Percentiles rank a stretch among this genome's conserved stretches.
Evolutionary conservation across 2,113 vertebrate genomes (phyloP).

Genomic region (Pterocles gutturalis): DNA sequence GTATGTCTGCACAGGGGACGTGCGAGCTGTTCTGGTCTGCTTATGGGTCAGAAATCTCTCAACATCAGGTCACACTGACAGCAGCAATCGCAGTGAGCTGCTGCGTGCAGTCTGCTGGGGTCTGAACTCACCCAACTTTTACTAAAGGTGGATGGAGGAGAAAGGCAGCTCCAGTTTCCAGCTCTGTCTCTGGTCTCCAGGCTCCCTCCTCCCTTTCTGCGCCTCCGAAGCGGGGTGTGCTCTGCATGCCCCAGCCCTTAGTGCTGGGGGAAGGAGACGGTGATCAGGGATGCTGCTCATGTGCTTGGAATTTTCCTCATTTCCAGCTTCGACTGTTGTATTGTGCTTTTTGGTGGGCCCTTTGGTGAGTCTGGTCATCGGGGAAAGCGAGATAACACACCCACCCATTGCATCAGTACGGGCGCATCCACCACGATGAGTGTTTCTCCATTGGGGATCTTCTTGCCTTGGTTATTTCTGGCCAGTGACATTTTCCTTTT

Average conservation of each 20-base stretch:
- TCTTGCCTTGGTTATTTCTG: neutral
- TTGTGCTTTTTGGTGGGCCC: neutral
- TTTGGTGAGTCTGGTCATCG: neutral
- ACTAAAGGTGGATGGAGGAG: neutral
- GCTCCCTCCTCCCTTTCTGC: neutral
- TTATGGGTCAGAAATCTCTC: neutral
- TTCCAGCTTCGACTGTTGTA: neutral
- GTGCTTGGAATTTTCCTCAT: constrained; percentile 15
- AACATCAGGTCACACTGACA: neutral
- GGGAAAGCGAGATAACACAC: neutral
- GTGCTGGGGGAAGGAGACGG: neutral
- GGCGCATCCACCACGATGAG: neutral
- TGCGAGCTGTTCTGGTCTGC: neutral
- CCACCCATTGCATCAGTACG: neutral
- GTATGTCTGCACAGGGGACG: rapidly evolving
- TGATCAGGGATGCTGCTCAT: constrained; percentile 4
- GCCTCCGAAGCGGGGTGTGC: neutral
- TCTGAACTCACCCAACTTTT: neutral
- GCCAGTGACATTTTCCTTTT: neutral
- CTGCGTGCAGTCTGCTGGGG: neutral
- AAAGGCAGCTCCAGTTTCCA: neutral
- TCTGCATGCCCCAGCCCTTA: neutral
- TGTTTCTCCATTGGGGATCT: neutral
- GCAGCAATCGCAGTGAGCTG: neutral
- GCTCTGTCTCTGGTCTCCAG: neutral